A percentile compares a stretch with the other conserved stretches of the same genome.
Evolutionary conservation across 2,888 invertebrate species (phyloP).

Genomic region (Cantharis rustica): DNA sequence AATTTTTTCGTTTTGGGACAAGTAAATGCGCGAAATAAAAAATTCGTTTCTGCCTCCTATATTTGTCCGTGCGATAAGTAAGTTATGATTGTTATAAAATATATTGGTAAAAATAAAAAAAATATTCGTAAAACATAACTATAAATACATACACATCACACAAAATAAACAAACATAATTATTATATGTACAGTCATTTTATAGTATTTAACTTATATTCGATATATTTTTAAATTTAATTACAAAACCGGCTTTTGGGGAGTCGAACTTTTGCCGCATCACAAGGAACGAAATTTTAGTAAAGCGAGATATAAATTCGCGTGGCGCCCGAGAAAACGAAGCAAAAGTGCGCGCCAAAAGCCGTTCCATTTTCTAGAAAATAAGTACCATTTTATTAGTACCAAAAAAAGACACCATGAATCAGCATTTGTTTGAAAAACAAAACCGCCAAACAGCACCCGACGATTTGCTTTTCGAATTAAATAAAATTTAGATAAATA

Average conservation of each 20-base stretch:
- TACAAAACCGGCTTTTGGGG: background rate
- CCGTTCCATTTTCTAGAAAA: background rate
- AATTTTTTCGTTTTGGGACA: background rate
- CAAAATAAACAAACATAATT: constrained; percentile 23
- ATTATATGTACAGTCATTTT: constrained; percentile 14
- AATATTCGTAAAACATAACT: constrained; percentile 24
- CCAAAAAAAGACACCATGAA: constrained; percentile 17
- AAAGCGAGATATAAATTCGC: background rate
- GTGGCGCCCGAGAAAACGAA: background rate
- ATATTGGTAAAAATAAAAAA: constrained; percentile 5
- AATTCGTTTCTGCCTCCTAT: background rate
- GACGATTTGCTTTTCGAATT: background rate
- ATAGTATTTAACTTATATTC: background rate
- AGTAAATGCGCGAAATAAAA: background rate
- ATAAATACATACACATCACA: constrained; percentile 33
- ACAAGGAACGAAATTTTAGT: background rate
- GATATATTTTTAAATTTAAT: background rate
- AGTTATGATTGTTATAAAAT: background rate
- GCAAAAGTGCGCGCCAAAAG: background rate
- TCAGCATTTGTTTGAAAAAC: constrained; percentile 6
- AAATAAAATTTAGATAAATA: constrained; percentile 8
- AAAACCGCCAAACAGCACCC: background rate
- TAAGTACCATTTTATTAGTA: background rate
- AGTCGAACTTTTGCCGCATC: background rate
- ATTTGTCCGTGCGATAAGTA: background rate